Evolutionary conservation across 2,113 vertebrate genomes (phyloP).

Genomic region (Dascyllus trimaculatus): DNA sequence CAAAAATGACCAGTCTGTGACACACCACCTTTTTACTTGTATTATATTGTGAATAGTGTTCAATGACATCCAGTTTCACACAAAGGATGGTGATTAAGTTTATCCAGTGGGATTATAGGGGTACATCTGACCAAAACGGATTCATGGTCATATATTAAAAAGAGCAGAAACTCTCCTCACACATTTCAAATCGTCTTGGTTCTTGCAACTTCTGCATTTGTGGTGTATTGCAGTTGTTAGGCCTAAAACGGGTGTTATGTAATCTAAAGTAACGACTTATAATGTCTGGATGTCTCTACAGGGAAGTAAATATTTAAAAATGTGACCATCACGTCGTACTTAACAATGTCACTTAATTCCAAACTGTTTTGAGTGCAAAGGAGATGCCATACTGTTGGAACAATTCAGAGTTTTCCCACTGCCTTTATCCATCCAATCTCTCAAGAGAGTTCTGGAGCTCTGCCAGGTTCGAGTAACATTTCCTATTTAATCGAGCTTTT

Average conservation of each 20-base stretch:
- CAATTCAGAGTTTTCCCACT: constrained; percentile 11
- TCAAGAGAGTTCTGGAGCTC: constrained; percentile 30
- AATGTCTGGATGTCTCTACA: background rate
- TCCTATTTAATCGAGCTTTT: constrained; percentile 46
- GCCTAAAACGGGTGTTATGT: constrained; percentile 26
- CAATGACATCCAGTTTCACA: no score
- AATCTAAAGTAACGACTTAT: constrained; percentile 26
- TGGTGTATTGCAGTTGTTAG: constrained; percentile 8
- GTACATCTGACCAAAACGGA: background rate
- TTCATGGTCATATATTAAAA: background rate
- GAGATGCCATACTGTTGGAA: constrained; percentile 32
- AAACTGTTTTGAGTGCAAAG: constrained; percentile 10
- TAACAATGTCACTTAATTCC: constrained; percentile 19
- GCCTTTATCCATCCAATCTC: background rate
- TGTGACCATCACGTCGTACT: background rate
- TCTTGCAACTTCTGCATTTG: constrained; percentile 49
- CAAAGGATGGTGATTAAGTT: no score
- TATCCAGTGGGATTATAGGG: no score
- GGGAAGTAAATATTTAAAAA: constrained; percentile 35
- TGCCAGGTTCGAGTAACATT: constrained; percentile 38
- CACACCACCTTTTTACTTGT: no score
- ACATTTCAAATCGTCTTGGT: background rate
- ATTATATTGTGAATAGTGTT: no score
- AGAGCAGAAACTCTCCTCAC: background rate
- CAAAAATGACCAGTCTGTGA: no score